These are phyloP conservation scores for Sarcoramphus papa DNA, from an alignment of 2,797 vertebrate species.

Conservation along the genomic window DNA sequence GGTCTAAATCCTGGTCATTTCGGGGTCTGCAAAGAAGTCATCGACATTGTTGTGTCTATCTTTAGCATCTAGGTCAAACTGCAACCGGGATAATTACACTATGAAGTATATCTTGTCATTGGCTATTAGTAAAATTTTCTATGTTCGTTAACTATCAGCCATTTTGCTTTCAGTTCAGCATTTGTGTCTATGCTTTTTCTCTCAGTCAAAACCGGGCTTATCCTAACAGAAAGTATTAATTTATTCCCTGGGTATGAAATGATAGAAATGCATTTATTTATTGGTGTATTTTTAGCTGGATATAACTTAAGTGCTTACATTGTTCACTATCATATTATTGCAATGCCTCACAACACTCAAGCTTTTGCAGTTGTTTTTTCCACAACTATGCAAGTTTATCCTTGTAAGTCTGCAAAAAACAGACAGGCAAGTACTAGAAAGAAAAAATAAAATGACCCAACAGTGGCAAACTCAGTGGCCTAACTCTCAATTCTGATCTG, in stretches of 20 bases:
- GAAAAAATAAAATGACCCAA: background rate
- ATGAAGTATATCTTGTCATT: background rate
- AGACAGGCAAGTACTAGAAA: background rate
- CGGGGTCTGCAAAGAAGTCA: background rate
- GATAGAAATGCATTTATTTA: background rate
- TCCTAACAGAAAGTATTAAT: background rate
- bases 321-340: background rate
- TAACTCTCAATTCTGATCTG: background rate
- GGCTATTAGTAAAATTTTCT: background rate
- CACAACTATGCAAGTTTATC: background rate
- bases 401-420: background rate
- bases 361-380: background rate
- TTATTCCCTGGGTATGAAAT: background rate
- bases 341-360: background rate
- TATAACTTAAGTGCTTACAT: background rate
- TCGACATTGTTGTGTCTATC: background rate
- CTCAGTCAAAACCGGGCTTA: background rate
- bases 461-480: background rate
- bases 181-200: background rate
- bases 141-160: background rate
- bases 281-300: background rate
- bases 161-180: background rate
- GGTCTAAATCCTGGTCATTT: background rate
- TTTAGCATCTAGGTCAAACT: background rate
- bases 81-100: background rate